Evolutionary conservation across 2,797 vertebrate species (phyloP).

Genomic region (Perodicticus potto): DNA sequence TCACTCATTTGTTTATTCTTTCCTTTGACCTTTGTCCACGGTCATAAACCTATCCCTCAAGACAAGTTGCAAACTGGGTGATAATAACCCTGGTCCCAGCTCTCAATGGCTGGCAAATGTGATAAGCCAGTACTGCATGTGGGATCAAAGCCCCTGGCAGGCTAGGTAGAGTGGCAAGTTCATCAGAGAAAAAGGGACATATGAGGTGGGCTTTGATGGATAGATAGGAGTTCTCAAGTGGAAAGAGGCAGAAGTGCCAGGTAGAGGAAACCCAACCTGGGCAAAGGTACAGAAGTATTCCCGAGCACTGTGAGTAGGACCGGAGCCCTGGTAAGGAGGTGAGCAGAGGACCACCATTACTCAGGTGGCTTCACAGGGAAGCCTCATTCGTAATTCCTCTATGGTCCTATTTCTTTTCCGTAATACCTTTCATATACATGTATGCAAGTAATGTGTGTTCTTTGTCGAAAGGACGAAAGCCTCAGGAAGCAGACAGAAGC

Average conservation of each 20-base stretch:
- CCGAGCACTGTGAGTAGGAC: not conserved
- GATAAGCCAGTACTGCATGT: not conserved
- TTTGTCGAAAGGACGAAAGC: not conserved
- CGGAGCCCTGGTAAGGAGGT: not conserved
- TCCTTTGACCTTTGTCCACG: not conserved
- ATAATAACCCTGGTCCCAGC: not conserved
- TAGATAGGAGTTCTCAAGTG: not conserved
- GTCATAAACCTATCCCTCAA: not conserved
- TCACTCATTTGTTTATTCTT: not conserved
- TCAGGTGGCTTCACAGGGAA: not conserved
- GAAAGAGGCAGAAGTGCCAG: not conserved
- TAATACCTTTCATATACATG: not conserved
- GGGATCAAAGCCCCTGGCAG: not conserved
- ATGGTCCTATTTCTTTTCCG: not conserved
- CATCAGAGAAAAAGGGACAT: not conserved
- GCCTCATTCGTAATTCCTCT: not conserved
- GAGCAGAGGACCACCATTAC: not conserved
- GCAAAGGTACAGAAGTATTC: not conserved
- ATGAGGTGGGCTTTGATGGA: not conserved
- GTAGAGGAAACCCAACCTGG: not conserved
- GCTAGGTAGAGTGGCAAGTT: not conserved
- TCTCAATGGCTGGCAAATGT: not conserved
- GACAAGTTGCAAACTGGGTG: not conserved
- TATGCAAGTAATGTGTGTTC: not conserved
- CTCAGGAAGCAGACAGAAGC: not conserved